Evolutionary conservation across 2,113 vertebrate species (phyloP).

Genomic region (Spea multiplicata): DNA sequence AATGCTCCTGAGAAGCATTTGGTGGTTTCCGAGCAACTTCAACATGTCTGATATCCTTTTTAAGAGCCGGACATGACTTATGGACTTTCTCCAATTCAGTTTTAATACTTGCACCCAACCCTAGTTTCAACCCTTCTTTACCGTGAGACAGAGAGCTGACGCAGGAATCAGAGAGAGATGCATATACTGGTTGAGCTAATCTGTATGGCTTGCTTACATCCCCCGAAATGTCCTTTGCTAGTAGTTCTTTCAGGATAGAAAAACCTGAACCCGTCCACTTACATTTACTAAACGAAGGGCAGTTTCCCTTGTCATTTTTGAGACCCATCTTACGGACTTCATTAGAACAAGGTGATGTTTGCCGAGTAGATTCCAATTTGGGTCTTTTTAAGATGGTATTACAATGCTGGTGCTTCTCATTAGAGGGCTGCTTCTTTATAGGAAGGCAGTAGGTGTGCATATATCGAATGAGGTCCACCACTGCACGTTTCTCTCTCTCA

Average conservation of each 20-base stretch:
- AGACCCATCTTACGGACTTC: slow-evolving; percentile 48
- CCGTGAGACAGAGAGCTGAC: slow-evolving; percentile 25
- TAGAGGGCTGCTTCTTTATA: slow-evolving; percentile 74
- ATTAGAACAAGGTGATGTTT: slow-evolving; percentile 32
- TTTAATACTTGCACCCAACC: neutral
- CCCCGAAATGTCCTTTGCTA: slow-evolving; percentile 79
- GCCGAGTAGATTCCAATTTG: slow-evolving; percentile 53
- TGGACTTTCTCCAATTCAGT: slow-evolving; percentile 36
- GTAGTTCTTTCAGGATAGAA: slow-evolving; percentile 87
- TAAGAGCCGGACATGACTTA: slow-evolving; percentile 43
- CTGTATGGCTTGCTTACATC: slow-evolving; percentile 96
- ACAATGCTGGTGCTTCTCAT: slow-evolving; percentile 62
- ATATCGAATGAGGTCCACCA: slow-evolving; percentile 93
- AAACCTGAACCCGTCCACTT: slow-evolving; percentile 55
- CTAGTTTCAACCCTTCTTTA: neutral
- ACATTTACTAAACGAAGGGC: slow-evolving; percentile 51
- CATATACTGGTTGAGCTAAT: slow-evolving; percentile 84
- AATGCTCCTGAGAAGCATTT: neutral
- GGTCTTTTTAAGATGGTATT: slow-evolving; percentile 59
- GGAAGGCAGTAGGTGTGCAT: slow-evolving; percentile 98
- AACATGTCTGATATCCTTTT: slow-evolving; percentile 31
- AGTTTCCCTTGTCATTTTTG: slow-evolving; percentile 25
- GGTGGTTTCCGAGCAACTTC: slow-evolving; percentile 48
- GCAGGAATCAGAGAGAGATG: slow-evolving; percentile 53
- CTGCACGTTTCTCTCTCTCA: slow-evolving; percentile 74